Percentiles rank a stretch among this genome's conserved stretches.
phyloP scores from a whole-genome alignment of 2,113 vertebrate genomes.

The Rhynchomys soricoides region DNA sequence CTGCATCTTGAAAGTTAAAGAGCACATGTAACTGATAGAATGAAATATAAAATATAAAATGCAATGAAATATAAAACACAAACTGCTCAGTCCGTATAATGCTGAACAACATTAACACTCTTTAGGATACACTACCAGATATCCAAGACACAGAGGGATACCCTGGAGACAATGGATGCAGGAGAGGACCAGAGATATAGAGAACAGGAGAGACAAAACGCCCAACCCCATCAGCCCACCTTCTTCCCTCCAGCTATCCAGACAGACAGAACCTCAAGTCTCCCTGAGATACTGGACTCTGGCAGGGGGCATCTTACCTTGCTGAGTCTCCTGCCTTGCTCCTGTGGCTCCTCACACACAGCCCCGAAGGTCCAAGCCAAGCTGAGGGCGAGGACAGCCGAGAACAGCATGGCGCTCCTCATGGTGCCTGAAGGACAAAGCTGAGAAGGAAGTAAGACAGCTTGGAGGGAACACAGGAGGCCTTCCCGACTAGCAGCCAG shows the following conservation, averaged over 20 bases:
- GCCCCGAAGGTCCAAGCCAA: conserved; percentile 47
- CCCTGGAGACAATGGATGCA: background rate
- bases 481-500: background rate
- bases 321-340: rapidly evolving
- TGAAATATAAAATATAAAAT: too few relatives aligned
- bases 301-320: conserved; percentile 30
- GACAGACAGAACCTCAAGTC: background rate
- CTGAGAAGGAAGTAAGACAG: too few relatives aligned
- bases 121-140: background rate
- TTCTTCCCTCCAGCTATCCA: background rate
- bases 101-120: background rate
- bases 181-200: background rate
- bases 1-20: conserved; percentile 50
- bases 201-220: background rate
- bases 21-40: background rate
- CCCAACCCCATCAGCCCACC: background rate
- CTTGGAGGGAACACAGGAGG: background rate
- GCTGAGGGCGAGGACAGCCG: conserved; percentile 71
- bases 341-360: conserved; percentile 67
- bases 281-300: background rate
- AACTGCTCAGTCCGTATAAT: background rate
- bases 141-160: rapidly evolving
- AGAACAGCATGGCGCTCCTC: conserved; percentile 56
- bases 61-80: too few relatives aligned
- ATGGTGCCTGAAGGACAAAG: conserved; percentile 65